Evolutionary conservation across 2,797 vertebrate genomes (phyloP).

Genomic region (Sebastes jordani): DNA sequence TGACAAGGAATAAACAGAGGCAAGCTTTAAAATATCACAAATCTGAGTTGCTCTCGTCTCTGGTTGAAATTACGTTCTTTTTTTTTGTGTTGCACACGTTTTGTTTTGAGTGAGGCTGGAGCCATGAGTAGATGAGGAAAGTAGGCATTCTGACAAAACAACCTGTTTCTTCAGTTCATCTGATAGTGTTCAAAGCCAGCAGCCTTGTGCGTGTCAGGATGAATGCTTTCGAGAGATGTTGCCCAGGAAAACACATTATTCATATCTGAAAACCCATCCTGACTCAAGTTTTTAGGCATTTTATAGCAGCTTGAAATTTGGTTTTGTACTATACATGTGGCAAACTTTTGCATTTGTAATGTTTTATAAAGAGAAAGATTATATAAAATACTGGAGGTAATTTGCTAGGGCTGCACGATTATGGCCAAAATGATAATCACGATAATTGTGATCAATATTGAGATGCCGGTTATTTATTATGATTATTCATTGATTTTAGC

Average conservation of each 20-base stretch:
- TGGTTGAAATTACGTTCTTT: slow-evolving; percentile 39
- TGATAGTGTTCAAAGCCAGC: background rate
- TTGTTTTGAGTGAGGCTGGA: slow-evolving; percentile 16
- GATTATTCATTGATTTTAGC: no score
- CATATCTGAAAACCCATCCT: background rate
- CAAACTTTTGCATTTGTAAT: background rate
- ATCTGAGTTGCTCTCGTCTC: slow-evolving; percentile 38
- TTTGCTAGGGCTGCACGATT: background rate
- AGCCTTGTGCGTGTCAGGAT: background rate
- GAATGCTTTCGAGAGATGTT: background rate
- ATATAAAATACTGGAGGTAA: background rate
- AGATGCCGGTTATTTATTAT: no score
- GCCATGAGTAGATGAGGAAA: slow-evolving; percentile 21
- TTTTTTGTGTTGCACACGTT: slow-evolving; percentile 6
- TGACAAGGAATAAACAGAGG: slow-evolving; percentile 75
- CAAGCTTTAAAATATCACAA: slow-evolving; percentile 68
- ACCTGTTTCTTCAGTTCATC: slow-evolving; percentile 12
- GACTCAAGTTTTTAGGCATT: background rate
- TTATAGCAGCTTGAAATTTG: background rate
- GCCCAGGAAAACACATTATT: background rate
- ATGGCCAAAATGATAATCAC: no score
- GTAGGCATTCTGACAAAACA: background rate
- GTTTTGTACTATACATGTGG: background rate
- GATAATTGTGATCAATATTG: no score
- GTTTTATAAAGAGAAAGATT: background rate